These are phyloP conservation scores for Stenodema calcarata DNA, from an alignment of 2,888 invertebrate genomes.

Conservation along the genomic window DNA sequence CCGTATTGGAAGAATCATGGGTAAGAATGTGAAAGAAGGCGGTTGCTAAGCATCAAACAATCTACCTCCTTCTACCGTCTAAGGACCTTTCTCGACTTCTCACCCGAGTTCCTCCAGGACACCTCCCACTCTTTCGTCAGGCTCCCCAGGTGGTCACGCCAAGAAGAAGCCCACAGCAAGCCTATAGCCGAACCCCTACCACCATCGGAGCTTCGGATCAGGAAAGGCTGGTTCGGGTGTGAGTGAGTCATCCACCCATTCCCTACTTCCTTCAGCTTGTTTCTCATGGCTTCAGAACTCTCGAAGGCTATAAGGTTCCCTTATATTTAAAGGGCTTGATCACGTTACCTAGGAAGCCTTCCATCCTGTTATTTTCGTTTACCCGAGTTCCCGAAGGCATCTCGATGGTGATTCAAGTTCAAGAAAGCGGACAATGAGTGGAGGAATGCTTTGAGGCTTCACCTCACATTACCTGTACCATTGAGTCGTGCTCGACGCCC, in stretches of 20 bases:
- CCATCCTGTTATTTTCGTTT: constrained; percentile 1
- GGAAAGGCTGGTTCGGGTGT: neutral
- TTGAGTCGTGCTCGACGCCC: neutral
- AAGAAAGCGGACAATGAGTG: neutral
- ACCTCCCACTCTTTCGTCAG: neutral
- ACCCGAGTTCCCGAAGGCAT: neutral
- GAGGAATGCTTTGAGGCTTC: neutral
- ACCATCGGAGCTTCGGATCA: neutral
- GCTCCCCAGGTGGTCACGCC: constrained; percentile 12
- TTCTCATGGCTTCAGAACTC: neutral
- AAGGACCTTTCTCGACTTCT: neutral
- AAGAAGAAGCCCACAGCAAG: neutral
- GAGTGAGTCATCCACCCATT: neutral
- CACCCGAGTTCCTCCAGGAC: neutral
- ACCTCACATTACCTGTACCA: neutral
- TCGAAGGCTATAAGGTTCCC: neutral
- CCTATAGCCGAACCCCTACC: neutral
- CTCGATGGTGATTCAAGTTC: neutral
- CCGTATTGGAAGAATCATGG: neutral
- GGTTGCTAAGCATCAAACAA: neutral
- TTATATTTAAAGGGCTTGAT: constrained; percentile 20
- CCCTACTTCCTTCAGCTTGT: neutral
- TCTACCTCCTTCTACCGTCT: neutral
- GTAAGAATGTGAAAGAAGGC: neutral
- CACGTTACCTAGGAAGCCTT: neutral